These are phyloP conservation scores for Strix uralensis DNA, from an alignment of 2,113 vertebrate genomes.

Conservation along the genomic window DNA sequence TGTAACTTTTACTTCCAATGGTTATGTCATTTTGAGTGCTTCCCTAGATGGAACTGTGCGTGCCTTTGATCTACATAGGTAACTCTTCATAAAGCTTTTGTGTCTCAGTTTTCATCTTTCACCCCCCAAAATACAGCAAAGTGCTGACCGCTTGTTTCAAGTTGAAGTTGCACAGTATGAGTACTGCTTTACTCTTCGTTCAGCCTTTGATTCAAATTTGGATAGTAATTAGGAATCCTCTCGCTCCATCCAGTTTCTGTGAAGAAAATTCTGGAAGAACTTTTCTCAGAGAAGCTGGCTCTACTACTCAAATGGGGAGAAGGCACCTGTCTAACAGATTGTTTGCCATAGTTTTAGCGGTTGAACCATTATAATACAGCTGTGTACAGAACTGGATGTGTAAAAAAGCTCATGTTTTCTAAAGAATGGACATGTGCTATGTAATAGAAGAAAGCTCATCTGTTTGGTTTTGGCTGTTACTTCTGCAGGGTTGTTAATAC, in stretches of 20 bases:
- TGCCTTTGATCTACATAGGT: constrained; percentile 97
- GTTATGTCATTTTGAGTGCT: constrained; percentile 89
- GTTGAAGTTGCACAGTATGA: not conserved
- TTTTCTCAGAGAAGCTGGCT: not conserved
- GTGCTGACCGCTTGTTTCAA: not conserved
- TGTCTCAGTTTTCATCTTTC: not conserved
- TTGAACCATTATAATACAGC: not conserved
- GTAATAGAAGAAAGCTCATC: not conserved
- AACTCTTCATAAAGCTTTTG: not conserved
- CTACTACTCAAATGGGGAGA: not conserved
- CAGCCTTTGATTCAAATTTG: not conserved
- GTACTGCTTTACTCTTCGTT: not conserved
- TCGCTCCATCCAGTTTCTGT: not conserved
- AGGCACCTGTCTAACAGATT: not conserved
- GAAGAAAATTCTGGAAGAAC: not conserved
- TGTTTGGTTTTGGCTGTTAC: not conserved
- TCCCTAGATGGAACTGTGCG: constrained; percentile 94
- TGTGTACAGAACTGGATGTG: not conserved
- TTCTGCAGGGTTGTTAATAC: not conserved
- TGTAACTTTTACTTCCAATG: constrained; percentile 86
- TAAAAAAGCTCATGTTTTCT: not conserved
- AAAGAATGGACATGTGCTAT: not conserved
- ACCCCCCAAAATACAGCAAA: not conserved
- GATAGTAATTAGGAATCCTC: not conserved
- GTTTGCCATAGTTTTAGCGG: not conserved